A percentile compares a stretch with the other conserved stretches of the same genome.
Conservation (phyloP, 2,888 invertebrate species). For the Gonocerus acuteangulatus region DNA sequence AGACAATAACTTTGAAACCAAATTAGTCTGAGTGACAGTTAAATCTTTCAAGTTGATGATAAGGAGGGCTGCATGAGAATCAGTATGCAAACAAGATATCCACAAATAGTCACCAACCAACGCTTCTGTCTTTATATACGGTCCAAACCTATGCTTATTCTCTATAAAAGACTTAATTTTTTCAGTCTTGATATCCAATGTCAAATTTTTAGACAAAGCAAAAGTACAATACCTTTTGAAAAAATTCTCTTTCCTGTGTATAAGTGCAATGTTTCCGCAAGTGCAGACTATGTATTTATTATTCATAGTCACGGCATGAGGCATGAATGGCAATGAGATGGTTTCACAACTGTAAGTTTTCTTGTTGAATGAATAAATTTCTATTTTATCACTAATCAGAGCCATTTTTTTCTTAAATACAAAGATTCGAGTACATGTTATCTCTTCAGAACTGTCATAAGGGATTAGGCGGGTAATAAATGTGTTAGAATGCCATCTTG, state of each 20-base stretch:
- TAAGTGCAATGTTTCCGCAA: background rate
- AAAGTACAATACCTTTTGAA: background rate
- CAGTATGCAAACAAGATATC: background rate
- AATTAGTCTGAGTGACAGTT: background rate
- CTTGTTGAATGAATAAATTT: background rate
- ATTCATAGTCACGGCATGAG: constrained; percentile 8
- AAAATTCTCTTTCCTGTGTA: background rate
- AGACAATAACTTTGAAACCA: background rate
- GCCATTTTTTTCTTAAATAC: background rate
- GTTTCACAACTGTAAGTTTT: background rate
- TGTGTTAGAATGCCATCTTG: background rate
- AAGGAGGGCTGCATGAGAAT: background rate
- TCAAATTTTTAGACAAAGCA: background rate
- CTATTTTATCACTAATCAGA: background rate
- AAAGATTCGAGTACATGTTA: background rate
- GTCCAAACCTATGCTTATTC: background rate
- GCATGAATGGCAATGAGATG: background rate
- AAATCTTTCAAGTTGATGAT: background rate
- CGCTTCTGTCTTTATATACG: background rate
- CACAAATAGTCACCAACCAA: constrained; percentile 5
- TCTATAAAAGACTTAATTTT: background rate
- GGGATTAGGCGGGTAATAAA: background rate
- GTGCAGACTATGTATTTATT: background rate
- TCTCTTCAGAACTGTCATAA: background rate
- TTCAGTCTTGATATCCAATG: background rate